Base-by-base conservation (phyloP, 2,888 invertebrate genomes). In the Helleia helle region DNA sequence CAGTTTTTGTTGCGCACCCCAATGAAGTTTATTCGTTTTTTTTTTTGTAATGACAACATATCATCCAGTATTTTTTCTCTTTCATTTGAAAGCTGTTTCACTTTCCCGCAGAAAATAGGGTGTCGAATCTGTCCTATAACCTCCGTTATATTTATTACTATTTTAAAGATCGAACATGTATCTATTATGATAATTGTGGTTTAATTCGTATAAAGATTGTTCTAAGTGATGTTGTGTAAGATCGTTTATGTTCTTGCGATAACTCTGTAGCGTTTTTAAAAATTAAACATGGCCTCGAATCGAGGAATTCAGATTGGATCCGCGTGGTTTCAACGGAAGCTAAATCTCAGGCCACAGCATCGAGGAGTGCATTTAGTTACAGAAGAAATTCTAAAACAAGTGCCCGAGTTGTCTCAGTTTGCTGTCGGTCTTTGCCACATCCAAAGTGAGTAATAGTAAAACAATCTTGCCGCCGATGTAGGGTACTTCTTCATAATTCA, bases 271-370 rank as follows among this genome's bases (percentile, higher is more conserved):
- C 76, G 71, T 77, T 80, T 79, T 73, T 67, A 79, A 77, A 83
- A 81, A 81, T 84, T 84, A 84, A 90, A 88, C 89, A 93, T 93
- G 93, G 93, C 93, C 89, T 93, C 93, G 85, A 92, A 93, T 86
- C 88, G 92, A 87, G 95, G 94, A 83, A 92, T 96, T 86, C 95
- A 95, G 89, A 93, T 94, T 76, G 96, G 96, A 86, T 94, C 95
- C 80, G 96, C 96, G 86, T 98, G 97, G 97, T 96, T 96, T 89
- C 97, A 98, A 88, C 93, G 94, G 86, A 96, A 96, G 88, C 93
- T 98, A 79, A 95, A 95, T 86, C 90, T 98, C 81, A 90, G 96
- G 81, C 95, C 97, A 66, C 96, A 96, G 86, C 96, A 96, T 85
- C 90, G 97, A 74, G 97, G 97, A 69, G 96, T 97, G 72, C 97